These are phyloP conservation scores for Cremastinae sp. DNA, from an alignment of 2,888 invertebrate genomes.

Conservation along the genomic window DNA sequence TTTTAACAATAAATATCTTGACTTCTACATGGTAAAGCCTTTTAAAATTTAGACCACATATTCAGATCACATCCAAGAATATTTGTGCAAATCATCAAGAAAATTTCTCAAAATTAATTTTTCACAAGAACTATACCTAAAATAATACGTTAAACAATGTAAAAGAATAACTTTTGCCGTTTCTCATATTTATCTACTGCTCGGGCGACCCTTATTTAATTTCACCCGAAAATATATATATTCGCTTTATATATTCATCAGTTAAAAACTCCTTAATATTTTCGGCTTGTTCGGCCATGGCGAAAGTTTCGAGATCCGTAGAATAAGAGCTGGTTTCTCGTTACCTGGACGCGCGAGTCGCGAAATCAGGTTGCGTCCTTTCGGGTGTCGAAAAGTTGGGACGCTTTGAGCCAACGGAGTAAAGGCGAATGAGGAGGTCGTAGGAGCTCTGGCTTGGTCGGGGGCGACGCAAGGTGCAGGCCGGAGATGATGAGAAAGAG, in stretches of 20 bases:
- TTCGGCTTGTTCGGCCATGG: too few species aligned
- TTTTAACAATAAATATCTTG: too few species aligned
- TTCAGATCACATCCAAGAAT: too few species aligned
- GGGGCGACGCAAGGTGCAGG: conserved; percentile 41
- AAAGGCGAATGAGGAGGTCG: conserved; percentile 19
- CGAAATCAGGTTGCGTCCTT: conserved; percentile 8
- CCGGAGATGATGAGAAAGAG: conserved; percentile 57
- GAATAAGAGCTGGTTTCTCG: conserved; percentile 71
- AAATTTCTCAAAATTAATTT: too few species aligned
- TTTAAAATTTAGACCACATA: too few species aligned
- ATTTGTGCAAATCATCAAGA: too few species aligned
- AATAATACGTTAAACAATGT: conserved; percentile 23
- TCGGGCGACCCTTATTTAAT: too few species aligned
- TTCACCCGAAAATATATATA: too few species aligned
- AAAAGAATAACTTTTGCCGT: conserved; percentile 5
- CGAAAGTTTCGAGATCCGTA: too few species aligned
- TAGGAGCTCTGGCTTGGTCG: conserved; percentile 54
- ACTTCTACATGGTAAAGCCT: too few species aligned
- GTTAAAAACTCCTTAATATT: too few species aligned
- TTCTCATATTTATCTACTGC: conserved; percentile 66
- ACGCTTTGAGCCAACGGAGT: conserved; percentile 53
- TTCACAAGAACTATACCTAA: not conserved
- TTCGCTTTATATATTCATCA: too few species aligned
- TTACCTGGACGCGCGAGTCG: conserved; percentile 71
- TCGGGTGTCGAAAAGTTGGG: conserved; percentile 32